phyloP scores from a whole-genome alignment of 2,888 invertebrate species.

The Hemithea aestivaria region DNA sequence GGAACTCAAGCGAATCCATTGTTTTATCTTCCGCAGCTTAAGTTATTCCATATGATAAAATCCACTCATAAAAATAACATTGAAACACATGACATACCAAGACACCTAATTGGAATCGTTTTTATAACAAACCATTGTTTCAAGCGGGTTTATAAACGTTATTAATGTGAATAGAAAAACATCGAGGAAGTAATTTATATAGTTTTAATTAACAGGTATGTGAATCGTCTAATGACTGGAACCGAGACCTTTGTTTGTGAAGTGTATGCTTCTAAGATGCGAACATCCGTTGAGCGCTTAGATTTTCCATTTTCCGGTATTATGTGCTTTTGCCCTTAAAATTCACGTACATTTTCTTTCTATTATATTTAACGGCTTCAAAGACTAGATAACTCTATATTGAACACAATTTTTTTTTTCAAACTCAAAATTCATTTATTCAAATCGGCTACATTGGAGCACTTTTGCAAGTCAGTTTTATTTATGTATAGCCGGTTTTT shows the following conservation, averaged over 20 bases:
- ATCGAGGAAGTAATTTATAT: constrained; percentile 43
- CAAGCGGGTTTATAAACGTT: constrained; percentile 29
- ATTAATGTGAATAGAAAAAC: constrained; percentile 40
- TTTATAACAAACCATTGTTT: constrained; percentile 54
- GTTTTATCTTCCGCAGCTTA: constrained; percentile 20
- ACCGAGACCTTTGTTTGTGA: constrained; percentile 7
- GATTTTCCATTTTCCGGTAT: too few species aligned
- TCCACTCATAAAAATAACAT: constrained; percentile 15
- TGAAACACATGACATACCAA: constrained; percentile 21
- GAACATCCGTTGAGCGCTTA: background rate
- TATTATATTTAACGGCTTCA: too few species aligned
- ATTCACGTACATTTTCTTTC: too few species aligned
- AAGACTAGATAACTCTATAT: too few species aligned
- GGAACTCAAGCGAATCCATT: constrained; percentile 16
- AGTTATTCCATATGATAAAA: constrained; percentile 18
- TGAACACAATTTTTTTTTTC: too few species aligned
- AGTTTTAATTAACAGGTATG: constrained; percentile 28
- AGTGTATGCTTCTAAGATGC: constrained; percentile 2
- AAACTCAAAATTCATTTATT: too few species aligned
- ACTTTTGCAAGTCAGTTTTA: too few species aligned
- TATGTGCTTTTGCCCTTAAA: too few species aligned
- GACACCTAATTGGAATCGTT: constrained; percentile 35
- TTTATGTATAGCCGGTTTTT: too few species aligned
- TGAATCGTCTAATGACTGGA: constrained; percentile 22
- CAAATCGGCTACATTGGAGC: too few species aligned